phyloP scores from a whole-genome alignment of 1,140 invertebrate species.

The Aphelinus atriplicis region DNA sequence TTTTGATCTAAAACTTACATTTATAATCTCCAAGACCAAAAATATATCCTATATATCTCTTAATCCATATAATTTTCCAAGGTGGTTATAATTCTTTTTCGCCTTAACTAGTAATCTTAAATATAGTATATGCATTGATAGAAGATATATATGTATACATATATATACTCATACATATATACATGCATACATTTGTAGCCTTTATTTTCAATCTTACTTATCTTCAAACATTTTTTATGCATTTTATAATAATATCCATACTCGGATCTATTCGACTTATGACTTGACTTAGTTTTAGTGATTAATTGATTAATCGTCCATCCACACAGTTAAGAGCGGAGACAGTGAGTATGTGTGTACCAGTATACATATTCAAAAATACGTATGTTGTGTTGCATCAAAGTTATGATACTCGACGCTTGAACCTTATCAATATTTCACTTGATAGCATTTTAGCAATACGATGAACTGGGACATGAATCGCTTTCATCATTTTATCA shows the following conservation, averaged over 20 bases:
- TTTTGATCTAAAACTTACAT: conserved; percentile 33
- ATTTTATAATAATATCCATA: conserved; percentile 15
- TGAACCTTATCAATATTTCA: too few relatives aligned
- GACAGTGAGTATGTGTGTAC: conserved; percentile 27
- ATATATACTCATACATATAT: not conserved
- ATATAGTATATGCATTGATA: conserved; percentile 40
- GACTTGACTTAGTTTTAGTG: conserved; percentile 10
- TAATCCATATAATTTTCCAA: conserved; percentile 31
- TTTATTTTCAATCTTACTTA: conserved; percentile 2
- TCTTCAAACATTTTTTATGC: conserved; percentile 24
- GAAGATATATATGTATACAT: conserved; percentile 31
- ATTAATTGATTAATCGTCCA: conserved; percentile 1
- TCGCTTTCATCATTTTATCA: conserved; percentile 1
- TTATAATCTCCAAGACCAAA: conserved; percentile 47
- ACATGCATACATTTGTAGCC: too few relatives aligned
- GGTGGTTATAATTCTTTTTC: conserved; percentile 18
- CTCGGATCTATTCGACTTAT: conserved; percentile 1
- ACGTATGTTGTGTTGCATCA: conserved; percentile 35
- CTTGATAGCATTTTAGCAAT: not conserved
- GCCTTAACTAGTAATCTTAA: conserved; percentile 19
- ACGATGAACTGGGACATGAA: conserved; percentile 19
- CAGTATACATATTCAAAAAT: conserved; percentile 26
- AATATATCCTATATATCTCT: conserved; percentile 49
- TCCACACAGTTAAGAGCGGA: conserved; percentile 33
- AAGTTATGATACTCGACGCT: too few relatives aligned